Evolutionary conservation across 2,888 invertebrate genomes (phyloP).

Genomic region (Idaea biselata): DNA sequence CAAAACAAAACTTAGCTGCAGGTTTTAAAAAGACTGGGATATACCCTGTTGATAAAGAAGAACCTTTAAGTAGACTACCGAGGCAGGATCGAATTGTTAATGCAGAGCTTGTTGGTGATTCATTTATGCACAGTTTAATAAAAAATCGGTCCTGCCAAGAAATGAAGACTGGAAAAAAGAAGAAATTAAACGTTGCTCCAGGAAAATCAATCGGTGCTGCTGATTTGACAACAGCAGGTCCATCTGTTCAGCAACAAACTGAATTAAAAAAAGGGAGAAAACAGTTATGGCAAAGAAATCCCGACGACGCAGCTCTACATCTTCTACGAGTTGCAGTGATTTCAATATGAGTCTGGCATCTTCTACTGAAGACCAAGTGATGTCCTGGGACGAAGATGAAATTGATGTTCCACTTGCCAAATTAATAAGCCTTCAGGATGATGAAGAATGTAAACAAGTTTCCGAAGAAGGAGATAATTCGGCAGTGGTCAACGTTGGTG

Average conservation of each 20-base stretch:
- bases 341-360: slow-evolving; percentile 11
- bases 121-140: slow-evolving; percentile 3
- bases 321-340: slow-evolving; percentile 13
- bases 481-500: too few species aligned
- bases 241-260: slow-evolving; percentile 7
- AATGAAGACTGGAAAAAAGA: slow-evolving; percentile 13
- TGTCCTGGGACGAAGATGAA: slow-evolving; percentile 1
- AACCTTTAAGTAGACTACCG: slow-evolving; percentile 25
- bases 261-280: slow-evolving; percentile 8
- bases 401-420: not conserved
- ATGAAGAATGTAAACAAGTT: too few species aligned
- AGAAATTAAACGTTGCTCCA: slow-evolving; percentile 14
- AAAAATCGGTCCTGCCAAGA: too few species aligned
- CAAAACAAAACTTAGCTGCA: slow-evolving; percentile 8
- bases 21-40: slow-evolving; percentile 32
- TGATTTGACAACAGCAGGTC: slow-evolving; percentile 13
- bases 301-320: slow-evolving; percentile 1
- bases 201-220: slow-evolving; percentile 10
- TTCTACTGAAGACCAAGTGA: slow-evolving; percentile 14
- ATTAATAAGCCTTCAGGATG: too few species aligned
- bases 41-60: slow-evolving; percentile 19
- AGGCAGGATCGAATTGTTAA: slow-evolving; percentile 7
- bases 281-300: slow-evolving; percentile 7
- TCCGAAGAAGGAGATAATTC: too few species aligned
- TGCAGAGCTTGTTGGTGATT: not conserved